A percentile compares a stretch with the other conserved stretches of the same genome.
Conservation (phyloP, 2,797 vertebrate species). For the Cuniculus paca region DNA sequence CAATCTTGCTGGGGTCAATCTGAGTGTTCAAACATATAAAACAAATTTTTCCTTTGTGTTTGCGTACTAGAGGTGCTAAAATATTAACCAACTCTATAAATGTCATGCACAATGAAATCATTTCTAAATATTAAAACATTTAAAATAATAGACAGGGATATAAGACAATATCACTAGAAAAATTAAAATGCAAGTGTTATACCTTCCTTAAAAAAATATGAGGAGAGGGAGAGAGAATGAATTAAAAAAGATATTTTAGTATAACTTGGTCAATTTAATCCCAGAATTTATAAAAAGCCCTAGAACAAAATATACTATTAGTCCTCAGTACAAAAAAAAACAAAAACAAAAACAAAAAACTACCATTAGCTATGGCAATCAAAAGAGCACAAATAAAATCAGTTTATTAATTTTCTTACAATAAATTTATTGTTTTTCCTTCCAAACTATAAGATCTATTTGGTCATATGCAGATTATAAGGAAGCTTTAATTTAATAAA, state of each 20-base stretch:
- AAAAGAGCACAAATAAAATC: conserved; percentile 50
- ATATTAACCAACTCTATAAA: conserved; percentile 79
- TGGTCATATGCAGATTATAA: background rate
- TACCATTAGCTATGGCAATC: background rate
- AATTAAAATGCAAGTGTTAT: conserved; percentile 44
- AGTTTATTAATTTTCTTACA: conserved; percentile 12
- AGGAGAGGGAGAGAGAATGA: background rate
- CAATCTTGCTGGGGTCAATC: conserved; percentile 80
- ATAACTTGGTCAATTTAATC: conserved; percentile 39
- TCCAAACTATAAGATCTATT: conserved; percentile 12
- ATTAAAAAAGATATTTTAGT: conserved; percentile 21
- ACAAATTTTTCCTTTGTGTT: conserved; percentile 73
- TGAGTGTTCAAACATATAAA: conserved; percentile 78
- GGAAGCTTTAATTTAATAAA: background rate
- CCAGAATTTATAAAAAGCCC: conserved; percentile 21
- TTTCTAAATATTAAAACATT: conserved; percentile 75
- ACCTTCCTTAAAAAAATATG: background rate
- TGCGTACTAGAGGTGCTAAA: conserved; percentile 71
- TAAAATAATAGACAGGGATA: conserved; percentile 54
- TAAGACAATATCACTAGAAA: conserved; percentile 12
- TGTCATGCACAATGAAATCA: conserved; percentile 70
- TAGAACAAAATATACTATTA: conserved; percentile 62
- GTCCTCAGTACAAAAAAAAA: no score
- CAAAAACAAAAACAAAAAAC: no score
- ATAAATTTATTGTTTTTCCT: conserved; percentile 48